These are phyloP conservation scores for Phataginus tricuspis DNA, from an alignment of 2,797 vertebrate species.

Conservation along the genomic window DNA sequence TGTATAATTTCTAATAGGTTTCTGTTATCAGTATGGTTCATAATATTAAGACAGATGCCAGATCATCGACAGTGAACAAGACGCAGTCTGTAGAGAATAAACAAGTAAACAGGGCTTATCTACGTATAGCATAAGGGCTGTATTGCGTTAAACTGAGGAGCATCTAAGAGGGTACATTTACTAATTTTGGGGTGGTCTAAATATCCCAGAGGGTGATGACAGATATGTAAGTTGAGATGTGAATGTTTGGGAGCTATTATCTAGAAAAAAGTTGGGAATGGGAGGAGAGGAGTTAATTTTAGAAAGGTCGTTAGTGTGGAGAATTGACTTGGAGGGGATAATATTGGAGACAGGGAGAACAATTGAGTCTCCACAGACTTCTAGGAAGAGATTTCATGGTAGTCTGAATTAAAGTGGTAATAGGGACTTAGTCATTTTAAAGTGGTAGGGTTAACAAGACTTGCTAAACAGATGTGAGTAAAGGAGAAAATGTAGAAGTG, in stretches of 20 bases:
- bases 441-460: background rate
- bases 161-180: background rate
- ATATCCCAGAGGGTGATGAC: background rate
- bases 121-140: background rate
- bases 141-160: background rate
- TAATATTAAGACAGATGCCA: background rate
- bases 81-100: background rate
- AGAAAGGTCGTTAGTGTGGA: background rate
- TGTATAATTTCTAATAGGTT: slow-evolving; percentile 1
- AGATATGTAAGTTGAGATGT: background rate
- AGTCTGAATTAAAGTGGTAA: slow-evolving; percentile 4
- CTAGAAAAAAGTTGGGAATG: background rate
- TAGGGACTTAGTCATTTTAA: background rate
- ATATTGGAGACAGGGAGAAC: background rate
- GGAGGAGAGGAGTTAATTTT: background rate
- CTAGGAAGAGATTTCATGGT: background rate
- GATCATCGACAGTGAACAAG: background rate
- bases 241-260: background rate
- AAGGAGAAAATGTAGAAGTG: background rate
- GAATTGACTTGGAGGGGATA: background rate
- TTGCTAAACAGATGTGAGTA: background rate
- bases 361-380: background rate
- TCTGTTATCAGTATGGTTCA: background rate
- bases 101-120: background rate
- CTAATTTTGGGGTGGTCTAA: background rate